Percentiles rank a stretch among this genome's conserved stretches.
Evolutionary conservation across 2,797 vertebrate species (phyloP).

Genomic region (Thamnophis elegans): DNA sequence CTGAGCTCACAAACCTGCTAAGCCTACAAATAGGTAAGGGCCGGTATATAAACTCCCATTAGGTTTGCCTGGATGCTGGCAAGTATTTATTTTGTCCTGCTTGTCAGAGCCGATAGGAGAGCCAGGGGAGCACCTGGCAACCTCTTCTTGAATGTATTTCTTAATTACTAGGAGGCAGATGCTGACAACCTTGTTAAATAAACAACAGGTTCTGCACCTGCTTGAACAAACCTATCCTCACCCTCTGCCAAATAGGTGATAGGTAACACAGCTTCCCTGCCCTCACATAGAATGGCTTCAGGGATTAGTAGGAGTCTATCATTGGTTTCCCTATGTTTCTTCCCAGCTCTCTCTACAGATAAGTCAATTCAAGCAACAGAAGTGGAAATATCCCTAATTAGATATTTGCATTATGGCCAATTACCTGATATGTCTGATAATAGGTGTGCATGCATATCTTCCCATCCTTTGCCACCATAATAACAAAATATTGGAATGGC

Average conservation of each 20-base stretch:
- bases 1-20: constrained; percentile 36
- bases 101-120: constrained; percentile 59
- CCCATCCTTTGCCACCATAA: neutral
- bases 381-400: constrained; percentile 44
- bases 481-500: neutral
- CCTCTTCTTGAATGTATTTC: constrained; percentile 58
- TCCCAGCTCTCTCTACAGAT: neutral
- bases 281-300: constrained; percentile 6
- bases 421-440: constrained; percentile 20
- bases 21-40: constrained; percentile 59
- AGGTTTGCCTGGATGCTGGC: constrained; percentile 65
- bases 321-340: constrained; percentile 6
- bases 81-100: constrained; percentile 69
- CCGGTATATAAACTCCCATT: constrained; percentile 64
- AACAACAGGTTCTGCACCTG: constrained; percentile 73
- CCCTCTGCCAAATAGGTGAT: constrained; percentile 29
- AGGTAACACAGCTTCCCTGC: constrained; percentile 30
- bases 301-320: constrained; percentile 27
- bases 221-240: constrained; percentile 45
- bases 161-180: constrained; percentile 65
- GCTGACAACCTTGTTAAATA: constrained; percentile 61
- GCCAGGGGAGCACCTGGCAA: constrained; percentile 69
- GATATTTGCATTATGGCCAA: constrained; percentile 30
- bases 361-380: constrained; percentile 15
- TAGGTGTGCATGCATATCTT: neutral